Evolutionary conservation across 2,113 vertebrate genomes (phyloP).

Genomic region (Trichomycterus rosablanca): DNA sequence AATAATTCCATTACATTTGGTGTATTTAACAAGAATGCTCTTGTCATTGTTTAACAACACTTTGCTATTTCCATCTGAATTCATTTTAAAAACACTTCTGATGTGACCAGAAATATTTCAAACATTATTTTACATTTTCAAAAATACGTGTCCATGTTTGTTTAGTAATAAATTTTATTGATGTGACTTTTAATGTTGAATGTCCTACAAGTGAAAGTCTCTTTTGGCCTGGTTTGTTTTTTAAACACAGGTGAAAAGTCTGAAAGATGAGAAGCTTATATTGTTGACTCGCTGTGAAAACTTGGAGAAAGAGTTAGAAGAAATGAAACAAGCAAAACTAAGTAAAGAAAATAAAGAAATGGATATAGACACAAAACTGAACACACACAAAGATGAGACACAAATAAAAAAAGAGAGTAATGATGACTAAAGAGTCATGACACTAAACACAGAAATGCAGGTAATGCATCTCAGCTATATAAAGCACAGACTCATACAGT

Average conservation of each 20-base stretch:
- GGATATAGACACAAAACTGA: neutral
- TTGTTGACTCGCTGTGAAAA: conserved; percentile 71
- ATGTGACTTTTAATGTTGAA: no score
- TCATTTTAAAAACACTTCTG: no score
- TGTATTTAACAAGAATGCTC: no score
- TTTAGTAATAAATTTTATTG: no score
- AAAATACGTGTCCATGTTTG: no score
- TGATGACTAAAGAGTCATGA: no score
- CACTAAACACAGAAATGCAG: neutral
- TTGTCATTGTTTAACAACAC: no score
- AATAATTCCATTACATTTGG: no score
- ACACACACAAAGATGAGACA: neutral
- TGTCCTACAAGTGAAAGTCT: neutral
- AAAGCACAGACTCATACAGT: no score
- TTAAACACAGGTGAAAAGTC: conserved; percentile 63
- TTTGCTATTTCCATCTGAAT: no score
- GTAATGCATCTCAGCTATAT: conserved; percentile 5
- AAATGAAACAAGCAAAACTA: neutral
- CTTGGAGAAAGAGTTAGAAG: conserved; percentile 69
- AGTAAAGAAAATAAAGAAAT: neutral
- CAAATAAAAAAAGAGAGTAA: neutral
- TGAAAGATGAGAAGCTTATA: conserved; percentile 75
- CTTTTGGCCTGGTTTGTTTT: neutral
- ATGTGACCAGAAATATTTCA: no score
- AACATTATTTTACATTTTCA: no score